Percentiles rank a stretch among this genome's conserved stretches.
Conservation (phyloP, 2,797 vertebrate genomes). For the Novumbra hubbsi region DNA sequence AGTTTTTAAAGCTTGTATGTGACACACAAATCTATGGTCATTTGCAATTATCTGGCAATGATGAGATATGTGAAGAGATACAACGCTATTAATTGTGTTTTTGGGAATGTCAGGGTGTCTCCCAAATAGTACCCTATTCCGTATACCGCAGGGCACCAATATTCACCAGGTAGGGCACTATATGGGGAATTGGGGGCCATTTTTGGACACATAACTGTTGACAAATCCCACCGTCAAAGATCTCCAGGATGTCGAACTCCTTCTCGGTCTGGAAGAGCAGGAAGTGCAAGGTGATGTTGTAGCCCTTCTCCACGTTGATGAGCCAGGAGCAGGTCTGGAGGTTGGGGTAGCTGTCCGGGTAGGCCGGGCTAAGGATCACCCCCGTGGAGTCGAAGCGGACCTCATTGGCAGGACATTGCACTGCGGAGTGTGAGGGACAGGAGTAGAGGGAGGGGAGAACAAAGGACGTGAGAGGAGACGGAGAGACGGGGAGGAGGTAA, state of each 20-base stretch:
- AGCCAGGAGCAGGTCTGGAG: conserved; percentile 98
- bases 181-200: too few relatives aligned
- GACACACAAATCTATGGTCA: conserved; percentile 7
- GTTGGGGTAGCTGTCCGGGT: conserved; percentile 93
- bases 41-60: background rate
- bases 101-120: background rate
- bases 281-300: conserved; percentile 94
- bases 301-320: conserved; percentile 95
- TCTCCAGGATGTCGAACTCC: conserved; percentile 97
- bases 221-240: conserved; percentile 88
- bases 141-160: too few relatives aligned
- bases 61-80: background rate
- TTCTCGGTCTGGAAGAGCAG: conserved; percentile 97
- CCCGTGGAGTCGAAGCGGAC: conserved; percentile 95
- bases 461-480: too few relatives aligned
- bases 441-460: background rate
- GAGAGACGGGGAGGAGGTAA: background rate
- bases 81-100: background rate
- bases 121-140: too few relatives aligned
- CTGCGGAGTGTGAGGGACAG: conserved; percentile 60
- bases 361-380: conserved; percentile 94
- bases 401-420: conserved; percentile 94
- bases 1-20: background rate
- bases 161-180: too few relatives aligned
- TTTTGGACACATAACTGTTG: background rate